Base-by-base conservation (phyloP, 2,113 vertebrate species). In the Microcebus lehilahytsara region DNA sequence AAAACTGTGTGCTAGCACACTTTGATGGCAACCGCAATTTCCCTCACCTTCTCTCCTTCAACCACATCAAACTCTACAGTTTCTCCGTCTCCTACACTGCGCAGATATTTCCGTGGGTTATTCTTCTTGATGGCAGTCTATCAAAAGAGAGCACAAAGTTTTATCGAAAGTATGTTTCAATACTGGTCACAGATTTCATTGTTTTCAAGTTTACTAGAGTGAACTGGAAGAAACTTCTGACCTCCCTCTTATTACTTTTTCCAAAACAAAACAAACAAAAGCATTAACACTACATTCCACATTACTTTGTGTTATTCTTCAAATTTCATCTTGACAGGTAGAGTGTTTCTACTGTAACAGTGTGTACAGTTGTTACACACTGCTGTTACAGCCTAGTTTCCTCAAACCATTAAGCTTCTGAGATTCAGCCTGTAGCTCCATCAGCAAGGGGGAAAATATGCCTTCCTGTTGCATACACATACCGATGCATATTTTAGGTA, bases 51-150 rank as follows among this genome's bases (percentile, higher is more conserved):
- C 84, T 99, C 98, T 91, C 99, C 99, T 96, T 99, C 99, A 0
- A 99, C 99, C 85, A 99, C 99, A 40, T 99, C 99, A 97, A 99
- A 99, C 98, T 99, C 99, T 4, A 99, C 99, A 13, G 99, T 99
- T 91, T 99, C 99, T 90, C 99, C 99, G 67, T 99, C 99, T 0
- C 99, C 99, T 60, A 99, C 99, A 5, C 99, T 99, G 93, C 99
- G 99, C 93, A 99, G 99, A 71, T 99, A 99, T 85, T 99, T 99
- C 96, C 99, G 99, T 42, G 99, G 99, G 93, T 99, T 99, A 97
- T 99, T 99, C 97, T 99, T 99, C 98, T 99, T 99, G 98, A 99
- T 99, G 0, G 99, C 99, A 0, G 99, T 99, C 99, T 99, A 94
- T 53, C 84, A 97, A 30, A 97, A 30, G 16, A 60, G 88, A 96